phyloP scores from a whole-genome alignment of 2,797 vertebrate genomes.

The Oreochromis mossambicus region DNA sequence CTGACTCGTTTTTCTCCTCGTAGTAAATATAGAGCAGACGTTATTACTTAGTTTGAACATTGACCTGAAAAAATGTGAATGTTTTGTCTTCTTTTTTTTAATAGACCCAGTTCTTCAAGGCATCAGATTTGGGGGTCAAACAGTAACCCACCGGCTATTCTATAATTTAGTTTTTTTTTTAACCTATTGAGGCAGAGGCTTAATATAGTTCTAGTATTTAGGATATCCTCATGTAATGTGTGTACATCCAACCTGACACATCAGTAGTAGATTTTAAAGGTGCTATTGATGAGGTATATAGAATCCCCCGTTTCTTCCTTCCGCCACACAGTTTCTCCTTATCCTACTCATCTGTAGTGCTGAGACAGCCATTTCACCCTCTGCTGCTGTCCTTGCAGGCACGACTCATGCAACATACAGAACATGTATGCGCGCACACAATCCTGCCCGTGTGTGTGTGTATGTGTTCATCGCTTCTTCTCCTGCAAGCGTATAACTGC shows the following conservation, averaged over 20 bases:
- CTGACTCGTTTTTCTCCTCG: conserved; percentile 7
- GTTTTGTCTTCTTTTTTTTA: background rate
- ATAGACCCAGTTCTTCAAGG: background rate
- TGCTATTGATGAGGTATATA: background rate
- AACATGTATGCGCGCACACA: background rate
- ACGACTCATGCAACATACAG: conserved; percentile 18
- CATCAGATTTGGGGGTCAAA: conserved; percentile 7
- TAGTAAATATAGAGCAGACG: conserved; percentile 19
- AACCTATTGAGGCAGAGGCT: background rate
- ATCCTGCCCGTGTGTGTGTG: background rate
- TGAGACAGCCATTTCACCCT: conserved; percentile 25
- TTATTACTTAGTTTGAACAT: conserved; percentile 9
- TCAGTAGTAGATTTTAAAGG: background rate
- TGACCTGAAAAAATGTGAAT: conserved; percentile 7
- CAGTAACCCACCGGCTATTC: background rate
- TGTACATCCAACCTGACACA: background rate
- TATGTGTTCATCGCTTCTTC: conserved; percentile 72
- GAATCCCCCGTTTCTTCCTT: background rate
- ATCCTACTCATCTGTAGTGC: conserved; percentile 40
- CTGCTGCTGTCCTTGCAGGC: conserved; percentile 30
- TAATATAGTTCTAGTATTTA: background rate
- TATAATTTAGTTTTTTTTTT: background rate
- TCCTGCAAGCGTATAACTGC: conserved; percentile 66
- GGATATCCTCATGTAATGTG: background rate
- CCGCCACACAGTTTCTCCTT: conserved; percentile 21